phyloP scores from a whole-genome alignment of 2,797 vertebrate species.

The Rhinichthys osculus region DNA sequence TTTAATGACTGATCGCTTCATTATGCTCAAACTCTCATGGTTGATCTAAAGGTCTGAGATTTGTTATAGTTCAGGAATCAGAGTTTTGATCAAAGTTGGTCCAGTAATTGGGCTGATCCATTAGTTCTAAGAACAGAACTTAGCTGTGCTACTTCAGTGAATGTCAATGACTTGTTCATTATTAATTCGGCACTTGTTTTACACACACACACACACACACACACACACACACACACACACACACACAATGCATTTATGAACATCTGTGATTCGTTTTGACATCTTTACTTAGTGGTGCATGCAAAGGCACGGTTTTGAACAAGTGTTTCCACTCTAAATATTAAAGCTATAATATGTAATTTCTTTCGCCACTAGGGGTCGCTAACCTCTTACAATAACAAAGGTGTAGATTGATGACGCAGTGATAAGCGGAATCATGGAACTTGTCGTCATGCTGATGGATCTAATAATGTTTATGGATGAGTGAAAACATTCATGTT shows the following conservation, averaged over 20 bases:
- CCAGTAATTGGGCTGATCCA: conserved; percentile 27
- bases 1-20: conserved; percentile 36
- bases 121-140: conserved; percentile 1
- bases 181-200: conserved; percentile 16
- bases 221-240: background rate
- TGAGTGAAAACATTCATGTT: too few relatives aligned
- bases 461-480: too few relatives aligned
- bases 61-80: conserved; percentile 13
- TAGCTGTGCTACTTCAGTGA: background rate
- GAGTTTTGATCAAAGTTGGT: conserved; percentile 35
- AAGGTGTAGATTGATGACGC: too few relatives aligned
- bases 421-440: too few relatives aligned
- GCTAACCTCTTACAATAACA: too few relatives aligned
- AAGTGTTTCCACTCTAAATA: too few relatives aligned
- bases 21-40: conserved; percentile 29
- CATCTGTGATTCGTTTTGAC: background rate
- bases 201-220: background rate
- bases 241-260: background rate
- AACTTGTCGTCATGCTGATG: too few relatives aligned
- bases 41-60: conserved; percentile 4
- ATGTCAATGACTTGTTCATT: conserved; percentile 32
- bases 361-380: too few relatives aligned
- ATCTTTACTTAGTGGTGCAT: background rate
- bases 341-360: too few relatives aligned
- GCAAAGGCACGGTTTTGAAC: background rate